Conservation (phyloP, 1,140 invertebrate genomes). For the Pseudomyrmex gracilis region DNA sequence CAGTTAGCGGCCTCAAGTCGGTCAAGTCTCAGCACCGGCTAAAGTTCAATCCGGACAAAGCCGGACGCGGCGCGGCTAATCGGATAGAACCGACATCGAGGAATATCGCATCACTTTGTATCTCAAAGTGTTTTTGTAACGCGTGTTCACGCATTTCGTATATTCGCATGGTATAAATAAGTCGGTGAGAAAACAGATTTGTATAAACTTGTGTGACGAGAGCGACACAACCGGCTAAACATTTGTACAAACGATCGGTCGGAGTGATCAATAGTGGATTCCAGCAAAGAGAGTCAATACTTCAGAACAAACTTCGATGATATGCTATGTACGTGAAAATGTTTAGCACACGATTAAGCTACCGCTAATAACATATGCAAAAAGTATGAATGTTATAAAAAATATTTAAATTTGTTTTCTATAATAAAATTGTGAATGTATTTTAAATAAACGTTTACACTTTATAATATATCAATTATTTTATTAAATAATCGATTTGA, state of each 20-base stretch:
- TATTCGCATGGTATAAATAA: neutral
- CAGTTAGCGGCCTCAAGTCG: conserved; percentile 59
- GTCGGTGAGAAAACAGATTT: too few relatives aligned
- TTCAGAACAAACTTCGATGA: neutral
- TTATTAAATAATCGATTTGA: neutral
- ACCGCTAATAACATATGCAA: too few relatives aligned
- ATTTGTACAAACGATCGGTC: conserved; percentile 61
- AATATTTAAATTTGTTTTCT: too few relatives aligned
- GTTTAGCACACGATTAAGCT: neutral
- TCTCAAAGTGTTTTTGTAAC: neutral
- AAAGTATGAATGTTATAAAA: too few relatives aligned
- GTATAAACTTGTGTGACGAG: neutral
- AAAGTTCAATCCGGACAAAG: conserved; percentile 42
- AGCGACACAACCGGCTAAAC: conserved; percentile 10
- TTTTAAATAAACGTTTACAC: neutral
- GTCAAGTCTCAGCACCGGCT: conserved; percentile 37
- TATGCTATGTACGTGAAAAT: neutral
- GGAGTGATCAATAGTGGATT: conserved; percentile 22
- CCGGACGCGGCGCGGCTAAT: conserved; percentile 13
- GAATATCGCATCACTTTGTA: neutral
- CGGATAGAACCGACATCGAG: neutral
- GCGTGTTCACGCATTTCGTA: neutral
- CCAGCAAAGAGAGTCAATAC: conserved; percentile 21
- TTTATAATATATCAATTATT: neutral
- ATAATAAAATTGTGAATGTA: neutral